These are phyloP conservation scores for Sitophilus oryzae DNA, from an alignment of 1,140 invertebrate species.

Conservation along the genomic window DNA sequence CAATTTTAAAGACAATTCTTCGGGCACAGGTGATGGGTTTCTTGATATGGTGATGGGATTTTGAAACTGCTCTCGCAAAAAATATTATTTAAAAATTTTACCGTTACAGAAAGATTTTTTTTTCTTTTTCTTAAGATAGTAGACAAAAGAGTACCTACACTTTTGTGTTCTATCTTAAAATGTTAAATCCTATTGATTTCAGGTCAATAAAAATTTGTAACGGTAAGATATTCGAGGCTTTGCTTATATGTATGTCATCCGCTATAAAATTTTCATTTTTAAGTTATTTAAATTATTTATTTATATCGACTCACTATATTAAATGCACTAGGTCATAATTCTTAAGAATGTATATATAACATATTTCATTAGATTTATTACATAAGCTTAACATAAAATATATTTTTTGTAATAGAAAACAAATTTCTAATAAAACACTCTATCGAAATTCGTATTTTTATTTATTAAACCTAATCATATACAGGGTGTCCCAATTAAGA, in stretches of 20 bases:
- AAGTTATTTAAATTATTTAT: conserved; percentile 29
- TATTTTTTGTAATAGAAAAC: no score
- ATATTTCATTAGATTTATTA: not conserved
- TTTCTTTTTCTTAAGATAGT: conserved; percentile 10
- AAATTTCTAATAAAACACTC: no score
- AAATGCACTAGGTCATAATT: not conserved
- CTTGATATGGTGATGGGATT: conserved; percentile 24
- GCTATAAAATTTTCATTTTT: conserved; percentile 14
- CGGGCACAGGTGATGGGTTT: conserved; percentile 29
- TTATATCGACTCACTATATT: conserved; percentile 4
- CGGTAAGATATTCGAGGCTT: conserved; percentile 23
- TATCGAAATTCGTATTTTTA: no score
- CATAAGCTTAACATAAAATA: no score
- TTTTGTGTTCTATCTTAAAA: no score
- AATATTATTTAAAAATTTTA: conserved; percentile 21
- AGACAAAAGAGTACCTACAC: no score
- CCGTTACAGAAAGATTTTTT: conserved; percentile 27
- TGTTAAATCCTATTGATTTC: no score
- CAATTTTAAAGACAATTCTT: conserved; percentile 14
- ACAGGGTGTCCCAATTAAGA: no score
- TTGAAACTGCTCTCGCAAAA: conserved; percentile 12
- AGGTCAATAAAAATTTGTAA: conserved; percentile 31
- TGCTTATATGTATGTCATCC: conserved; percentile 3
- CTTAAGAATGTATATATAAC: not conserved
- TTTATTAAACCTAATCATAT: no score